Evolutionary conservation across 2,797 vertebrate species (phyloP).

Genomic region (Peromyscus aztecus): DNA sequence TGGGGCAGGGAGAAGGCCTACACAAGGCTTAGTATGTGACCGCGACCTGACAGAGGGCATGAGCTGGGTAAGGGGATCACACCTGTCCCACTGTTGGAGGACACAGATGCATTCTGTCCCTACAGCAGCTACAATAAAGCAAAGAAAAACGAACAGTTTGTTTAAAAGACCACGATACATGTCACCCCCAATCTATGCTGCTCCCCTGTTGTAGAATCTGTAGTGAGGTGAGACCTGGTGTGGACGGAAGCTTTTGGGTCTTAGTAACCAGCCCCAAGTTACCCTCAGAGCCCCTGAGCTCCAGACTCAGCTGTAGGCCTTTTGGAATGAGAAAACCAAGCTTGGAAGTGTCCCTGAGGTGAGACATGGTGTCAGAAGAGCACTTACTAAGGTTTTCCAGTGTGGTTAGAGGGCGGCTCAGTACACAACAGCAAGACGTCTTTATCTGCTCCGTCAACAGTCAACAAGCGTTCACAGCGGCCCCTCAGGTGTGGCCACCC

Average conservation of each 20-base stretch:
- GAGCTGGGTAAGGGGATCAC: background rate
- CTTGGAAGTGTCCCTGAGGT: no score
- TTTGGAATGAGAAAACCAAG: no score
- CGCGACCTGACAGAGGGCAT: background rate
- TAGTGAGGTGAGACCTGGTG: background rate
- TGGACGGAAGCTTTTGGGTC: background rate
- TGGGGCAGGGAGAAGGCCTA: accelerated
- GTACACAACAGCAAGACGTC: background rate
- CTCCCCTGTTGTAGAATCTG: background rate
- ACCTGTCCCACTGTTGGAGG: background rate
- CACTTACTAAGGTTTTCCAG: background rate
- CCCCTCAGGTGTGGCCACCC: background rate
- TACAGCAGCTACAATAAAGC: accelerated
- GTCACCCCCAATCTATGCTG: background rate
- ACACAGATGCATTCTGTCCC: background rate
- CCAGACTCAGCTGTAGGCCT: background rate
- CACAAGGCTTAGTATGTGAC: background rate
- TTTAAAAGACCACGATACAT: background rate
- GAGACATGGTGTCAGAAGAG: background rate
- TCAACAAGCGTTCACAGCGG: background rate
- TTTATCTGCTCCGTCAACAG: background rate
- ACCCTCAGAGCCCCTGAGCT: no score
- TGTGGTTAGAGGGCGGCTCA: background rate
- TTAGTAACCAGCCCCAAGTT: background rate
- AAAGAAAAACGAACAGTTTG: background rate